Base-by-base conservation (phyloP, 2,888 invertebrate species). In the Cryptus armator region DNA sequence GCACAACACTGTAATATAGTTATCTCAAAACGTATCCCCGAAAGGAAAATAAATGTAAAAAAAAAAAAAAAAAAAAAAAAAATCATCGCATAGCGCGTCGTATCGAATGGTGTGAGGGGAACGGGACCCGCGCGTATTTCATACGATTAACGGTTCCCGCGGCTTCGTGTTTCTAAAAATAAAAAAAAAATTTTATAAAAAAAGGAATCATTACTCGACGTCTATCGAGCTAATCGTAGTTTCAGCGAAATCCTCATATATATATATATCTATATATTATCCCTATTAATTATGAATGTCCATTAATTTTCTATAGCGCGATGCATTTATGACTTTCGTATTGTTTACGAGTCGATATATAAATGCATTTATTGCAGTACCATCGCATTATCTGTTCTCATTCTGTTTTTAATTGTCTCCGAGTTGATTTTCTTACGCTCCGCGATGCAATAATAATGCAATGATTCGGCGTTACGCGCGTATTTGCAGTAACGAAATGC, bases 401-500 rank as follows among this genome's bases (percentile, higher is more conserved):
- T 24, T 9, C 9, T n/a, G 24, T 7, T 24, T 43, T 43, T n/a
- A 19, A 24, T 59, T 12, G 43, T 56, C 56, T 56, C 43, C 7
- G 44, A 7, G 43, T 6, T 5, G 9, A 53, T 66, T 76, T 29
- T 64, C n/a, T 62, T 62, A n/a, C 7, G 12, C 19, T 24, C 16
- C 32, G 62, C 68, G 46, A 62, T 70, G 32, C 62, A 6, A 78
- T 46, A 62, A 74, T 74, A 80, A 56, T 66, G 72, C 74, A 80
- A 67, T 67, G 44, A 53, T 74, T 32, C 43, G 51, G 24, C 44
- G 10, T 64, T 64, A 43, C 51, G 71, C 51, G 62, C 14, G 59
- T 78, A 37, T 62, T 67, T 43, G 67, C 66, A 53, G 72, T 67
- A 74, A 67, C 80, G 56, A 56, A 48, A 74, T 32, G 19, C 29